Base-by-base conservation (phyloP, 2,888 invertebrate species). In the Suillia variegata region DNA sequence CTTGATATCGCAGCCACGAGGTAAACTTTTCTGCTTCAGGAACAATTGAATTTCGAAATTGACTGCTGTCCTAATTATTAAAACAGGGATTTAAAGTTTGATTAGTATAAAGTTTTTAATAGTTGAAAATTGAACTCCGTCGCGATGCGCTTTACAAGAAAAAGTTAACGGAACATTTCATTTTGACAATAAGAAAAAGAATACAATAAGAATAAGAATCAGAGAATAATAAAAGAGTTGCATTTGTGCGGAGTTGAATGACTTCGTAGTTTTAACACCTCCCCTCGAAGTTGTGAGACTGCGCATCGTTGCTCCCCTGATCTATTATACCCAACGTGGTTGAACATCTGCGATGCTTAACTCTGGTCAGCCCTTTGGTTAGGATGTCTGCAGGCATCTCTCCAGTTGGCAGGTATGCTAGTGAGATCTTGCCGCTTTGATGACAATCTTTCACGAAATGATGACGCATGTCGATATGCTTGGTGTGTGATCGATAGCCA, bases 391-490 rank as follows among this genome's bases (percentile, higher is more conserved):
- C 61, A 42, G 59, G 62, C 66, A 67, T 66, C 10, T 58, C 20
- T 3, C 58, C 52, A 13, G 66, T 62, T 33, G 65, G 51, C 54
- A 66, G 50, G 55, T 63, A 65, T 54, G 62, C 45, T 4, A 66
- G 18, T 13, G 42, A 31, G 4, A 65, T 63, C 8, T 33, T 51
- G 1, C 26, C 31, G 15, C 59, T 56, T 31, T 50, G 50, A 15
- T 56, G 50, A 24, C 56, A 58, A 22, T 67, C 62, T 2, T 55
- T 56, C 15, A 65, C 54, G 18, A 64, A 64, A 31, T 65, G 61
- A 26, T 61, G 59, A 1, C 63, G 51, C 2, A 64, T 59, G 33
- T 62, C 65, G 17, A 67, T 67, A 24, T 69, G 66, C 42, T 67
- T 69, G 1, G 61, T 64, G 1, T 63, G 54, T 1, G 54, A 53